A percentile compares a stretch with the other conserved stretches of the same genome.
Evolutionary conservation across 2,888 invertebrate genomes (phyloP).

Genomic region (Ptychoptera contaminata): DNA sequence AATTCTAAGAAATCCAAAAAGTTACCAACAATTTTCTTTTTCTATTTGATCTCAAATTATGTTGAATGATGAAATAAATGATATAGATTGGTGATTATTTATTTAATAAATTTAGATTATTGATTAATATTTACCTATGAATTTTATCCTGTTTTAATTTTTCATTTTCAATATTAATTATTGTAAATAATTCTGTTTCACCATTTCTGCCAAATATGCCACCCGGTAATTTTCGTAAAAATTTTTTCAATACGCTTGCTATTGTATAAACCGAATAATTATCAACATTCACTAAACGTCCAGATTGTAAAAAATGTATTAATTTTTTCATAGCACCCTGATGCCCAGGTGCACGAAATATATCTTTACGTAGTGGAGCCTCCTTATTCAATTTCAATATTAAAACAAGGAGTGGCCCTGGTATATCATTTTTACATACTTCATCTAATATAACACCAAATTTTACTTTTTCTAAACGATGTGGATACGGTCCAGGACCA

Average conservation of each 20-base stretch:
- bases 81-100: too few species aligned
- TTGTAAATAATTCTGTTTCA: conserved; percentile 77
- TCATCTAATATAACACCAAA: conserved; percentile 84
- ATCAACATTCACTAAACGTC: conserved; percentile 79
- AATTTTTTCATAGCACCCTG: conserved; percentile 89
- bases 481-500: conserved; percentile 59
- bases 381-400: conserved; percentile 89
- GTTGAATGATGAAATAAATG: too few species aligned
- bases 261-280: conserved; percentile 96
- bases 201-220: conserved; percentile 89
- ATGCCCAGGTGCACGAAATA: conserved; percentile 89
- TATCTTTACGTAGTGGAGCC: conserved; percentile 83
- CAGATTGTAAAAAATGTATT: conserved; percentile 79
- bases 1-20: too few species aligned
- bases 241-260: conserved; percentile 95
- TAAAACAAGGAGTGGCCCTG: conserved; percentile 78
- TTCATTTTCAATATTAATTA: conserved; percentile 68
- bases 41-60: too few species aligned
- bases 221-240: conserved; percentile 88
- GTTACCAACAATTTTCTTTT: too few species aligned
- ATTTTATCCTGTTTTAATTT: conserved; percentile 81
- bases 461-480: conserved; percentile 82
- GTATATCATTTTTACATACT: conserved; percentile 91
- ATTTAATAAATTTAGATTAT: neutral
- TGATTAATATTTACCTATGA: conserved; percentile 50